These are phyloP conservation scores for Conger conger DNA, from an alignment of 2,113 vertebrate genomes.

Conservation along the genomic window DNA sequence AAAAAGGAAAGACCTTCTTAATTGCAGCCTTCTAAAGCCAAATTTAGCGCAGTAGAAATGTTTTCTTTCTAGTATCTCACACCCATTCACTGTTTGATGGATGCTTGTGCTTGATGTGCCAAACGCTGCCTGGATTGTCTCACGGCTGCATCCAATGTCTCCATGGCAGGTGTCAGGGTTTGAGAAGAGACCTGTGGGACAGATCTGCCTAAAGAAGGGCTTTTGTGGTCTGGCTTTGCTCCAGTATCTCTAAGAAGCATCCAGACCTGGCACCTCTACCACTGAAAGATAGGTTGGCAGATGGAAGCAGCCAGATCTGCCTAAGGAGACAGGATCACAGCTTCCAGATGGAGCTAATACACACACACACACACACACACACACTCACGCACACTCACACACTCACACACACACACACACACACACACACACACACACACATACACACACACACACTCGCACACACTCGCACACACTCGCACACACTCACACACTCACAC, in stretches of 20 bases:
- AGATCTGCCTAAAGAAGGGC: not conserved
- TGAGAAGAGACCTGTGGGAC: not conserved
- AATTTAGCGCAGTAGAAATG: not conserved
- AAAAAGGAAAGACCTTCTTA: too few relatives aligned
- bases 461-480: too few relatives aligned
- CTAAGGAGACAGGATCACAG: not conserved
- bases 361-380: too few relatives aligned
- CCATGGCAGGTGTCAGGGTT: constrained; percentile 10
- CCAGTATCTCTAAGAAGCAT: not conserved
- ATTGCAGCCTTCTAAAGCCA: not conserved
- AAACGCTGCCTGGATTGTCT: not conserved
- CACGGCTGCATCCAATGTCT: not conserved
- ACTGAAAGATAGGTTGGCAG: not conserved
- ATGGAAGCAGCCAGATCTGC: not conserved
- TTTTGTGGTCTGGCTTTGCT: not conserved
- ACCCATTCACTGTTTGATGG: not conserved
- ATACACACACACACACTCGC: too few relatives aligned
- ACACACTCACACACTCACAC: too few relatives aligned
- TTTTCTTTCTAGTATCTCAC: not conserved
- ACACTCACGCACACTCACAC: too few relatives aligned
- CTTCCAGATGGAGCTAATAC: not conserved
- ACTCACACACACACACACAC: too few relatives aligned
- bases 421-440: too few relatives aligned
- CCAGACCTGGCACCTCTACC: not conserved
- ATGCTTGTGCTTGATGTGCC: not conserved